These are phyloP conservation scores for Camponotus vicinus DNA, from an alignment of 1,140 invertebrate species.

Conservation along the genomic window DNA sequence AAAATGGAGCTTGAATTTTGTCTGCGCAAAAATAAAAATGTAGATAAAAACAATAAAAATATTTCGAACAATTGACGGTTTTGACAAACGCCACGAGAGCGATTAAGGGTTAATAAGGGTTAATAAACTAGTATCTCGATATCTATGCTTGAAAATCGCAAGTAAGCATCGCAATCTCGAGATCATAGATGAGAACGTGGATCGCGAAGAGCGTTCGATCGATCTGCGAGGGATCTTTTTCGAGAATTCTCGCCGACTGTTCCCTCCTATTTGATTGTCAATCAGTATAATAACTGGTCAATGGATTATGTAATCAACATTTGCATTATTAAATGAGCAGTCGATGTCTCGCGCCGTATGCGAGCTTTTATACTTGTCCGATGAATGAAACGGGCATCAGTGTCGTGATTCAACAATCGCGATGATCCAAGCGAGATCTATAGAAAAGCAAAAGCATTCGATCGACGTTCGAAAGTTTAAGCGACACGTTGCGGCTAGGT, in stretches of 20 bases:
- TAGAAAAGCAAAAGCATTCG: slow-evolving; percentile 23
- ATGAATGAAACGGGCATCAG: slow-evolving; percentile 37
- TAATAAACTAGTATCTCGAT: slow-evolving; percentile 20
- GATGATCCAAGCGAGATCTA: slow-evolving; percentile 22
- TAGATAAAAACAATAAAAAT: not conserved
- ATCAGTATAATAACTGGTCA: slow-evolving; percentile 31
- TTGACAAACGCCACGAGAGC: not conserved
- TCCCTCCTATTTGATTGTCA: not conserved
- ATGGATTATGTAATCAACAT: slow-evolving; percentile 15
- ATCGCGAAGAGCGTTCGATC: not conserved
- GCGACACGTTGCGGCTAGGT: not conserved
- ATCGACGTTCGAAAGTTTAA: slow-evolving; percentile 19
- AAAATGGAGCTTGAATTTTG: not conserved
- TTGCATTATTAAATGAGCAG: slow-evolving; percentile 31
- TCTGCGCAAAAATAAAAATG: too few relatives aligned
- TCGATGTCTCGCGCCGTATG: not conserved
- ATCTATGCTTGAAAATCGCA: not conserved
- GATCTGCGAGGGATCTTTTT: not conserved
- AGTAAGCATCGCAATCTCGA: not conserved
- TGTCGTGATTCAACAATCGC: not conserved
- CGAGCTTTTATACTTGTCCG: slow-evolving; percentile 16
- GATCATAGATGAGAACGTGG: not conserved
- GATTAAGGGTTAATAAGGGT: not conserved
- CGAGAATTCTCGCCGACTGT: not conserved
- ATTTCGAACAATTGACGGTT: not conserved